Conservation (phyloP, 2,113 vertebrate genomes). For the Eulemur macaco region DNA sequence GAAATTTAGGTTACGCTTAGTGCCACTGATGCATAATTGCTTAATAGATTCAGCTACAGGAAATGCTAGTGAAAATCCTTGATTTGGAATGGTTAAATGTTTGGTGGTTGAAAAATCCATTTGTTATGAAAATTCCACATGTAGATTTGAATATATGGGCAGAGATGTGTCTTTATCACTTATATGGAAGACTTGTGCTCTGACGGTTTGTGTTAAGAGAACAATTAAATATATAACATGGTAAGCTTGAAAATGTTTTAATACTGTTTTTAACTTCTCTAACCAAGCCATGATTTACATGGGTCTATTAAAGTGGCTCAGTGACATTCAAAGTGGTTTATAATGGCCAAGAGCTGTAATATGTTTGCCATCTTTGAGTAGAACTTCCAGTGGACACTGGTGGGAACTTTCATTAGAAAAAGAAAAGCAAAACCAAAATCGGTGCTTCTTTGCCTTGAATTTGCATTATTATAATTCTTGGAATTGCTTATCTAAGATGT, state of each 20-base stretch:
- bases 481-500: not conserved
- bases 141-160: not conserved
- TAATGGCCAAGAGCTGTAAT: not conserved
- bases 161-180: not conserved
- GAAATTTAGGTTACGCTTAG: conserved; percentile 27
- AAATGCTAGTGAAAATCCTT: conserved; percentile 33
- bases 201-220: not conserved
- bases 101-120: conserved; percentile 18
- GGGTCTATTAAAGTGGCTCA: not conserved
- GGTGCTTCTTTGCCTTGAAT: not conserved
- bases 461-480: not conserved
- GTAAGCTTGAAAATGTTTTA: conserved; percentile 12
- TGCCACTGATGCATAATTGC: conserved; percentile 18
- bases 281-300: not conserved
- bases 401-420: not conserved
- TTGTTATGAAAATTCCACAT: conserved; percentile 38
- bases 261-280: not conserved
- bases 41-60: conserved; percentile 22
- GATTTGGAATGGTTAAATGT: conserved; percentile 34
- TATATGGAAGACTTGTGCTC: not conserved
- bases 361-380: not conserved
- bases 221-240: not conserved
- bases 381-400: not conserved
- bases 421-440: not conserved
- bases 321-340: not conserved